Base-by-base conservation (phyloP, 2,113 vertebrate species). In the Prunella himalayana region DNA sequence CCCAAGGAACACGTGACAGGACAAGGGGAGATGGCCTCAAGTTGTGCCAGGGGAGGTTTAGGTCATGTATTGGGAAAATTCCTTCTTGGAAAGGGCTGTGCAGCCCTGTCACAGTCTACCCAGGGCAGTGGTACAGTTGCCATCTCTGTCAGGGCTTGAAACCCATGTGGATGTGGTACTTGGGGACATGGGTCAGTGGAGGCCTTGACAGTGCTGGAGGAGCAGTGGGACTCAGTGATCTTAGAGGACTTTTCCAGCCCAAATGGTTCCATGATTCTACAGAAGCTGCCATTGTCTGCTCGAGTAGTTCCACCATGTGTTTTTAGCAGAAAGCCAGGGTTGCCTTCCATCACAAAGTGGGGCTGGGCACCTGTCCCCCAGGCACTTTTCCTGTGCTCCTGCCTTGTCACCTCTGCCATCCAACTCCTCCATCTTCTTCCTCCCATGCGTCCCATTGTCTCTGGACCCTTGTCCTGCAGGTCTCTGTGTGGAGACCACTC, bases 331-430 rank as follows among this genome's bases (percentile, higher is more conserved):
- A 53, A 53, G 61, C n/a, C n/a, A 18, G 39, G 44, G 24, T 20
- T 47, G 53, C 16, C 42, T 51, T 66, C 31, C 1, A 24, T 82
- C 49, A 18, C n/a, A 20, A 3, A 45, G 9, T 21, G 14, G 49
- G 45, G 4, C 56, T 70, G 64, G 41, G 25, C 65, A 31, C 53
- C 12, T 0, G 0, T 30, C 37, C 24, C 33, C 39, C 0, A 0
- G 3, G 23, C 5, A 4, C 51, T 59, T 41, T 31, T 28, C 14
- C 71, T 39, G 53, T 3, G 2, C 42, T 44, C 41, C 53, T 60
- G 69, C 44, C 45, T 31, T 13, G 42, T 65, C 81, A 31, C 65
- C 41, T 37, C 53, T 45, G 53, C 37, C 39, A 28, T 24, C 61
- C 12, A 3, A 0, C 31, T 60, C 50, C 50, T 73, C 65, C 13